These are phyloP conservation scores for Lepidostoma basale DNA, from an alignment of 1,140 invertebrate genomes.

Conservation along the genomic window DNA sequence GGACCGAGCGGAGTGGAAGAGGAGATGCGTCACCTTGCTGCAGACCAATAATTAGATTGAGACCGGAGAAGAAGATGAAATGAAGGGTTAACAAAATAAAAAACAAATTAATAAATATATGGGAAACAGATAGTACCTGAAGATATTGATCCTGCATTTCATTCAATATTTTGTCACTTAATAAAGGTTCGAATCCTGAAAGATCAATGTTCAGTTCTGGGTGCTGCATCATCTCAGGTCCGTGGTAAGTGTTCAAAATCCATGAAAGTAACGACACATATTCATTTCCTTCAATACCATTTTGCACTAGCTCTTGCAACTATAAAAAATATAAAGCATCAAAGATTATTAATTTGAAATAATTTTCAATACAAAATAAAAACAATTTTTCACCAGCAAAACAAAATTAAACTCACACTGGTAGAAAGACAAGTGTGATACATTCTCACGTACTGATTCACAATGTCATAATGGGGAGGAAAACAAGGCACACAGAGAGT, in stretches of 20 bases:
- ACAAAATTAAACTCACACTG: constrained; percentile 70
- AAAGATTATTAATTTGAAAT: constrained; percentile 1
- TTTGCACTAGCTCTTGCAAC: constrained; percentile 86
- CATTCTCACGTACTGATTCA: constrained; percentile 89
- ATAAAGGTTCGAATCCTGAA: constrained; percentile 71
- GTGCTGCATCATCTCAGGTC: constrained; percentile 85
- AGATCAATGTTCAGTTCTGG: constrained; percentile 85
- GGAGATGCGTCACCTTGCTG: too few species aligned
- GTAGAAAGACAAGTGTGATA: constrained; percentile 88
- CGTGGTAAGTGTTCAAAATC: constrained; percentile 87
- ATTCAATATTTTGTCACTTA: constrained; percentile 76
- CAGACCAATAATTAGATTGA: too few species aligned
- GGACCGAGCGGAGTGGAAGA: too few species aligned
- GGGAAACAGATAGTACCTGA: too few species aligned
- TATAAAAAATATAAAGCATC: constrained; percentile 51
- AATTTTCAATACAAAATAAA: neutral
- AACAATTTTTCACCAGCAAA: neutral
- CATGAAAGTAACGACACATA: constrained; percentile 93
- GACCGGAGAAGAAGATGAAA: too few species aligned
- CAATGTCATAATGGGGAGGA: constrained; percentile 93
- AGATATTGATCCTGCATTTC: constrained; percentile 84
- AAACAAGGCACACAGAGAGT: constrained; percentile 93
- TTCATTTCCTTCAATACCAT: constrained; percentile 93
- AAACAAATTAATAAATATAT: too few species aligned
- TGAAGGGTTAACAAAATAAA: too few species aligned